phyloP scores from a whole-genome alignment of 2,113 vertebrate genomes.

The Raja brachyura region DNA sequence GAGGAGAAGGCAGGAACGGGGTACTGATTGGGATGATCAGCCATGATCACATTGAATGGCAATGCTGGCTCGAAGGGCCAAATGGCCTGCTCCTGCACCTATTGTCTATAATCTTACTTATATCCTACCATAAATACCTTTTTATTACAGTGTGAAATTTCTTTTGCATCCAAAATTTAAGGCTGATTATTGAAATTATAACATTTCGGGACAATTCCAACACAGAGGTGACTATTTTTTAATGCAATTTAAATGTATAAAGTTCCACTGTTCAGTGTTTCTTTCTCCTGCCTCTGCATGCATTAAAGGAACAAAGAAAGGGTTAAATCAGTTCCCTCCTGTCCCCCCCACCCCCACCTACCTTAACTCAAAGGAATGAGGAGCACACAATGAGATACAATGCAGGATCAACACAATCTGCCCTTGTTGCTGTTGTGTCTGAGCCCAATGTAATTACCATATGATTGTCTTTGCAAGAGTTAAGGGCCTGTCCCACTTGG shows the following conservation, averaged over 20 bases:
- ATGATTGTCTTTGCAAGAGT: slow-evolving; percentile 30
- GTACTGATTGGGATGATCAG: too few relatives aligned
- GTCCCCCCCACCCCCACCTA: too few relatives aligned
- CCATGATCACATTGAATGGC: too few relatives aligned
- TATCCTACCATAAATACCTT: slow-evolving; percentile 1
- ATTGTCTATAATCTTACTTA: not conserved
- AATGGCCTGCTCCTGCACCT: too few relatives aligned
- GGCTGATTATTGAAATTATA: not conserved
- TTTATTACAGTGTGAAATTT: not conserved
- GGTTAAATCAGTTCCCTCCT: not conserved
- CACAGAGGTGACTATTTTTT: not conserved
- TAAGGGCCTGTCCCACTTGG: not conserved
- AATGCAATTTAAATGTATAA: not conserved
- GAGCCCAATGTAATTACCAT: slow-evolving; percentile 33
- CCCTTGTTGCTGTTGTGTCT: slow-evolving; percentile 18
- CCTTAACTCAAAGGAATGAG: not conserved
- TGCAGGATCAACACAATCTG: not conserved
- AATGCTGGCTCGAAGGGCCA: too few relatives aligned
- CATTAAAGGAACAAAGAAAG: not conserved
- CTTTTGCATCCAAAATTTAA: not conserved
- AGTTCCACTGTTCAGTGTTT: not conserved
- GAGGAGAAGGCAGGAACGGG: too few relatives aligned
- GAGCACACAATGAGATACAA: not conserved
- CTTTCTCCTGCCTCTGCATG: not conserved
- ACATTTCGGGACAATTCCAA: not conserved